Conservation (phyloP, 2,888 invertebrate species). For the Hipparchia semele region DNA sequence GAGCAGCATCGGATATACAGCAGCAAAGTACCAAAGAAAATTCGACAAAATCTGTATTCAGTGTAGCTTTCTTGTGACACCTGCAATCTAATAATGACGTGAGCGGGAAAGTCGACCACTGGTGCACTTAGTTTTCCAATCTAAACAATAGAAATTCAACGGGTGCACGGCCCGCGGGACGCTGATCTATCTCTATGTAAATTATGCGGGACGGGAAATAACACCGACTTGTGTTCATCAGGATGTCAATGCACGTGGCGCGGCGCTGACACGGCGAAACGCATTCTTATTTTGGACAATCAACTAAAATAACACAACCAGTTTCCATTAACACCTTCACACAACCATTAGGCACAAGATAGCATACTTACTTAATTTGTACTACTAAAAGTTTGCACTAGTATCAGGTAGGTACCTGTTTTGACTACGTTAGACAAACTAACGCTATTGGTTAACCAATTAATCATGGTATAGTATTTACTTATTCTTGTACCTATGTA, state of each 20-base stretch:
- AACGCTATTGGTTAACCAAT: too few species aligned
- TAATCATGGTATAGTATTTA: too few species aligned
- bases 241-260: slow-evolving; percentile 57
- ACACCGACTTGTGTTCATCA: slow-evolving; percentile 74
- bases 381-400: too few species aligned
- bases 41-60: slow-evolving; percentile 36
- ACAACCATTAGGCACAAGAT: too few species aligned
- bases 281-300: not conserved
- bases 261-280: slow-evolving; percentile 4
- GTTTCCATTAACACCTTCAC: too few species aligned
- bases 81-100: slow-evolving; percentile 73
- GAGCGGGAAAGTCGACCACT: slow-evolving; percentile 71
- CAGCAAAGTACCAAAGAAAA: slow-evolving; percentile 1
- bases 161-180: slow-evolving; percentile 78
- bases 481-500: too few species aligned
- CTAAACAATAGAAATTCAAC: slow-evolving; percentile 83
- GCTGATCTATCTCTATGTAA: slow-evolving; percentile 81
- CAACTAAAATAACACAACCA: not conserved
- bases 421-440: too few species aligned
- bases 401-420: too few species aligned
- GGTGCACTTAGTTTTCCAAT: slow-evolving; percentile 81
- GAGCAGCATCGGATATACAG: not conserved
- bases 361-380: too few species aligned
- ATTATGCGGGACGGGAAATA: slow-evolving; percentile 79
- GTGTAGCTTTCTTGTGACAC: slow-evolving; percentile 46